Conservation (phyloP, 2,797 vertebrate genomes). For the Lates japonicus region DNA sequence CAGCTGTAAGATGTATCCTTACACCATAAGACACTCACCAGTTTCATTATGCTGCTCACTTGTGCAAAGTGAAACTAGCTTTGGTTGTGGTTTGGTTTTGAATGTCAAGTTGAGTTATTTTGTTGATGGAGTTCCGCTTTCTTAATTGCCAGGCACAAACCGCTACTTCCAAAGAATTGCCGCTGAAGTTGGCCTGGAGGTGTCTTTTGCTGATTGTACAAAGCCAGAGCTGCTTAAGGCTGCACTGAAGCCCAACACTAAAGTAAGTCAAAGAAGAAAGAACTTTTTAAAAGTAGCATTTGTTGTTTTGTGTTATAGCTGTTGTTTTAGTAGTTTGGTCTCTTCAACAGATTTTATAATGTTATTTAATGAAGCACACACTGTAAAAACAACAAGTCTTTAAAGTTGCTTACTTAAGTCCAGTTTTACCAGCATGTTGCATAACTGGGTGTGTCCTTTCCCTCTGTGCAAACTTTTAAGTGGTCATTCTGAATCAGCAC, state of each 20-base stretch:
- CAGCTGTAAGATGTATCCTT: neutral
- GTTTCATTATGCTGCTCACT: neutral
- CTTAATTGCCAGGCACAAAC: slow-evolving; percentile 88
- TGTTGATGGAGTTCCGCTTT: neutral
- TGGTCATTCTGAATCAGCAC: neutral
- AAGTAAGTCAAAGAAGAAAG: slow-evolving; percentile 87
- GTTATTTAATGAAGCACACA: neutral
- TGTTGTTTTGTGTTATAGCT: neutral
- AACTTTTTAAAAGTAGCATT: neutral
- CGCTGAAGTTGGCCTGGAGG: slow-evolving; percentile 83
- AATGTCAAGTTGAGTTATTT: neutral
- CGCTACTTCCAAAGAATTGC: slow-evolving; percentile 91
- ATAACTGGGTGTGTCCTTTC: neutral
- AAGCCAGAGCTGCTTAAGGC: slow-evolving; percentile 86
- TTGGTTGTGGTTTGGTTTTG: neutral
- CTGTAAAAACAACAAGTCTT: too few species aligned
- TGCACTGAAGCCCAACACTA: slow-evolving; percentile 92
- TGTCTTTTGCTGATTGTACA: slow-evolving; percentile 90
- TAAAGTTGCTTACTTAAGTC: neutral
- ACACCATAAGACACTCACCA: neutral
- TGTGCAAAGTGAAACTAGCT: neutral
- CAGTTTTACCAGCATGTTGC: neutral
- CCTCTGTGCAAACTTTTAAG: neutral
- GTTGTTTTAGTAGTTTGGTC: neutral
- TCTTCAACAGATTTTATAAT: neutral